Evolutionary conservation across 2,888 invertebrate genomes (phyloP), one percentile per base, ranked within the genome.

Genomic region (Torymus aiolomorphi): DNA sequence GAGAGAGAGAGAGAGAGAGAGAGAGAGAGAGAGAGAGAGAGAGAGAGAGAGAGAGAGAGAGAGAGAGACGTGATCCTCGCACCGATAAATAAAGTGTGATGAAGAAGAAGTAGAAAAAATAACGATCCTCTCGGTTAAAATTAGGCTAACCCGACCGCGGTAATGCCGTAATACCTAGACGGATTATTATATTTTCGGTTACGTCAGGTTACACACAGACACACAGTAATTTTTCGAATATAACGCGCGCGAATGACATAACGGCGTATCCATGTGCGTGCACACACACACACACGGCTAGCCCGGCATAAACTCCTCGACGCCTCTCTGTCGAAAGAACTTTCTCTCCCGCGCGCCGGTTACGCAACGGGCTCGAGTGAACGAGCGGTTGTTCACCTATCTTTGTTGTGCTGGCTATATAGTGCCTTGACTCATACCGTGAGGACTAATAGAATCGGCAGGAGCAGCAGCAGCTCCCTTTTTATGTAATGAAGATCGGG

Each of bases 371-470:
- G 69, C 61, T 31, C 31, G 31, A 3, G 3, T 3, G 31, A 31
- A 31, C 31, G 18, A 11, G 70, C 76, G 77, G 77, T 77, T 80
- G 74, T 77, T 80, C 77, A 80, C 77, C 77, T 56, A 71, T 74
- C 63, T 71, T 66, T 66, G 63, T 51, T 31, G 24, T 31, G 12
- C 49, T n/a, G n/a, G n/a, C n/a, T n/a, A n/a, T n/a, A n/a, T n/a
- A n/a, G n/a, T n/a, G 16, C 2, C 16, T 51, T 65, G 65, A 65
- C 65, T 65, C 65, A 65, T 31, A 31, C 31, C 31, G 31, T 3
- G 31, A 31, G 31, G 31, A 31, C 31, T 31, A 31, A 3, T 3
- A 31, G 3, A 31, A 8, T 20, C 20, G 20, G 20, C 20, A 2
- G 20, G 1, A 20, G 20, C 20, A 20, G 20, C 20, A 20, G 20